Evolutionary conservation across 2,888 invertebrate species (phyloP), one percentile per base, ranked within the genome.

Genomic region (Nudaria mundana): DNA sequence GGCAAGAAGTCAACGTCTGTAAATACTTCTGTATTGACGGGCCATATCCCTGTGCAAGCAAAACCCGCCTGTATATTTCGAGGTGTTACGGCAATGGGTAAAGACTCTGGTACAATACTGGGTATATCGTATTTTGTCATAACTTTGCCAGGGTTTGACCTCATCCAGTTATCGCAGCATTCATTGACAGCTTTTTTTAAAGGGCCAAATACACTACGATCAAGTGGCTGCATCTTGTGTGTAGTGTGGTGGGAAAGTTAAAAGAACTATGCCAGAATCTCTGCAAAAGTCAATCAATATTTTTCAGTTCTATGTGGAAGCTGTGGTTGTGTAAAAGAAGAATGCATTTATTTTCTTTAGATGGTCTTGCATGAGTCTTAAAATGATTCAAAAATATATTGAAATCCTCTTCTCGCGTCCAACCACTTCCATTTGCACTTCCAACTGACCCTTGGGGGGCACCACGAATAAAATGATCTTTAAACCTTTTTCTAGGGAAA

Each of bases 381-480:
- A 49, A 50, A 46, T 28, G 20, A 2, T 43, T 24, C 24, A 45
- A 36, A 38, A 51, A 52, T 18, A 37, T 24, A 29, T 33, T 16
- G 26, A 58, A 57, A 10, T 52, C 50, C 8, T 51, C 48, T 37
- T 53, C 54, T 42, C 49, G 51, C 52, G 52, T 54, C 54, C 54
- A 59, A 1, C 51, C 51, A 23, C 37, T 40, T 4, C 38, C 41
- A 42, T 52, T 56, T 0, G 40, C 52, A 13, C 37, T 38, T 1
- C 56, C 55, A 30, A 52, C 35, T 25, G 42, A 47, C 11, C 43
- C 43, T 11, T 10, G 11, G 11, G 30, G 30, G 4, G 18, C 31
- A 12, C 18, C 18, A 2, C 25, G 26, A 5, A 31, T 24, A 10
- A 24, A 38, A 4, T 31, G 26, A n/a, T 31, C 22, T 8, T 38